Percentiles rank a stretch among this genome's conserved stretches.
phyloP scores from a whole-genome alignment of 2,797 vertebrate genomes.

The Syngnathus acus region DNA sequence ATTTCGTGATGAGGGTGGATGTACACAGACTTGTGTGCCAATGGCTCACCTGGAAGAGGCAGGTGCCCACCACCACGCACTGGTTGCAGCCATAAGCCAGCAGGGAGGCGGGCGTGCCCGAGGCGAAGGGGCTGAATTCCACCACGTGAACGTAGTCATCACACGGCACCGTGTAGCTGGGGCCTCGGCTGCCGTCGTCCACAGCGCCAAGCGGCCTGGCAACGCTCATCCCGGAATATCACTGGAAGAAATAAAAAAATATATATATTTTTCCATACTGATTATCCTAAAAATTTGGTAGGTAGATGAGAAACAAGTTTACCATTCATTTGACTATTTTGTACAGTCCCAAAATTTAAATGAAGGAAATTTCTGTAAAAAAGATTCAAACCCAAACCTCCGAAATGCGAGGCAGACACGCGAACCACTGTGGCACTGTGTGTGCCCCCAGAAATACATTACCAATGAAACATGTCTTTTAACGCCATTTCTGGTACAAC shows the following conservation, averaged over 20 bases:
- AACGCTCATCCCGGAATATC: not conserved
- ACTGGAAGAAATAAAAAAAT: not conserved
- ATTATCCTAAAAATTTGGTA: not conserved
- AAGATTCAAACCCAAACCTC: not conserved
- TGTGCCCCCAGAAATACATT: not conserved
- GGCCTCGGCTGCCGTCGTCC: conserved; percentile 72
- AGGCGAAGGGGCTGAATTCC: conserved; percentile 89
- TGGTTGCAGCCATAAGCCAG: conserved; percentile 89
- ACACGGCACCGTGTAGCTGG: conserved; percentile 84
- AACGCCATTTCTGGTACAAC: no score
- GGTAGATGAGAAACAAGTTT: not conserved
- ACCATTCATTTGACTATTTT: not conserved
- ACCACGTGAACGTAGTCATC: conserved; percentile 90
- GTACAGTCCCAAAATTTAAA: not conserved
- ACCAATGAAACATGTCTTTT: no score
- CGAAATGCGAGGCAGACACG: not conserved
- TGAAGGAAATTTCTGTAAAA: not conserved
- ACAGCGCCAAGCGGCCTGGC: conserved; percentile 64
- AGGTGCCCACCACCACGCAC: conserved; percentile 82
- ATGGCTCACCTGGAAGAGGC: conserved; percentile 82
- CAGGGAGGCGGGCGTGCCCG: conserved; percentile 75
- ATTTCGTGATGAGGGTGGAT: not conserved
- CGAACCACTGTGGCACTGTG: no score
- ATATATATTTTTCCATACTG: not conserved
- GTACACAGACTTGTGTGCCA: not conserved